phyloP scores from a whole-genome alignment of 1,140 invertebrate species.

The Drosophila parvula region DNA sequence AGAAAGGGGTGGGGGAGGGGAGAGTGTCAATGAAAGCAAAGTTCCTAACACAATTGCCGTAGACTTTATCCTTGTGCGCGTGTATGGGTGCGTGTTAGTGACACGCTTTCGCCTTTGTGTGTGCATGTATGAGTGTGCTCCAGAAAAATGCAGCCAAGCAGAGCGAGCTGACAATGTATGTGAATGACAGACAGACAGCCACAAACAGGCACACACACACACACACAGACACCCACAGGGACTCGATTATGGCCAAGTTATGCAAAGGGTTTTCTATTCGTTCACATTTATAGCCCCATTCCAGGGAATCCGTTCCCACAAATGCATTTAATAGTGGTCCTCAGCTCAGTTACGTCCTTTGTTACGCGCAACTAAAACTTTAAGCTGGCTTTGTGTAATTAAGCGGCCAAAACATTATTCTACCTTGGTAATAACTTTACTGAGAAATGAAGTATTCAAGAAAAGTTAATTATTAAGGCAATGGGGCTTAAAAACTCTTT shows the following conservation, averaged over 20 bases:
- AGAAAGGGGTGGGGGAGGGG: neutral
- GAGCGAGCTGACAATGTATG: slow-evolving; percentile 46
- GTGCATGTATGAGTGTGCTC: slow-evolving; percentile 31
- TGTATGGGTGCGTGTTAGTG: slow-evolving; percentile 37
- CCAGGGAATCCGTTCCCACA: slow-evolving; percentile 5
- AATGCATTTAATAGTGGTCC: slow-evolving; percentile 1
- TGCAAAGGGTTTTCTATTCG: slow-evolving; percentile 20
- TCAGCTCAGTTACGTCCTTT: neutral
- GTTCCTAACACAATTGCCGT: slow-evolving; percentile 53
- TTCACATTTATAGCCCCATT: slow-evolving; percentile 7
- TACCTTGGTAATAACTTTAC: neutral
- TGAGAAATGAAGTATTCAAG: neutral
- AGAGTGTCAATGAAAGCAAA: slow-evolving; percentile 42
- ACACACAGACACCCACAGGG: neutral
- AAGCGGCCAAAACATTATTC: neutral
- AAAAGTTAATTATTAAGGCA: too few relatives aligned
- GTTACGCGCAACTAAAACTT: slow-evolving; percentile 23
- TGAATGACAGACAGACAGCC: slow-evolving; percentile 50
- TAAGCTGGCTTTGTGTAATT: slow-evolving; percentile 28
- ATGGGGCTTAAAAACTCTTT: accelerated
- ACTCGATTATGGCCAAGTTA: slow-evolving; percentile 23
- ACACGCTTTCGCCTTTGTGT: slow-evolving; percentile 60
- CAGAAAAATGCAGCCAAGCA: slow-evolving; percentile 59
- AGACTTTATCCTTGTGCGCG: slow-evolving; percentile 23
- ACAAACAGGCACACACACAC: neutral